Evolutionary conservation across 2,888 invertebrate genomes (phyloP).

Genomic region (Pherbina coryleti): DNA sequence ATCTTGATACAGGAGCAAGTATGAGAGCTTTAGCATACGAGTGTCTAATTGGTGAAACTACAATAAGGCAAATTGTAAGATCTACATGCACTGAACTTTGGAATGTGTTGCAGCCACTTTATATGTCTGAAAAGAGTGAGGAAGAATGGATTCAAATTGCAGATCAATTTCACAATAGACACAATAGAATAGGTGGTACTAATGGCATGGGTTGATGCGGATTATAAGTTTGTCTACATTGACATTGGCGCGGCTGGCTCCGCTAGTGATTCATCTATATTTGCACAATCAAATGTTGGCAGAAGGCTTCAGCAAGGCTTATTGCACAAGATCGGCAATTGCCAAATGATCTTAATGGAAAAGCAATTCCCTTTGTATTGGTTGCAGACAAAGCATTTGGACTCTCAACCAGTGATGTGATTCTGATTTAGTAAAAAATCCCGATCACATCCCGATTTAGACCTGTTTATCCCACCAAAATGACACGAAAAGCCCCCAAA

Average conservation of each 20-base stretch:
- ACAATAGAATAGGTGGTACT: background rate
- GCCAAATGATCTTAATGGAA: background rate
- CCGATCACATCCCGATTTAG: too few relatives aligned
- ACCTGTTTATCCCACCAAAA: too few relatives aligned
- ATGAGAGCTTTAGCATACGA: background rate
- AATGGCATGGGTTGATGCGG: background rate
- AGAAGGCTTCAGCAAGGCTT: background rate
- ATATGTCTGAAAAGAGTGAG: background rate
- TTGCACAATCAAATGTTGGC: background rate
- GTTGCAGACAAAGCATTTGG: background rate
- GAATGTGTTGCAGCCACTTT: background rate
- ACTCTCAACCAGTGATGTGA: too few relatives aligned
- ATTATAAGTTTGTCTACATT: background rate
- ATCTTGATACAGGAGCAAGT: background rate
- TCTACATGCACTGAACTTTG: background rate
- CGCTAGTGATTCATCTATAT: background rate
- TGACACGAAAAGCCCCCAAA: too few relatives aligned
- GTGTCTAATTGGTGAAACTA: background rate
- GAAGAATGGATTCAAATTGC: background rate
- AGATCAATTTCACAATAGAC: background rate
- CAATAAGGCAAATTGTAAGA: background rate
- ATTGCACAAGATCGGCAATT: background rate
- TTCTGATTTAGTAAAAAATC: too few relatives aligned
- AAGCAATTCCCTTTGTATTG: background rate
- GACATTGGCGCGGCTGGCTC: background rate